Percentiles rank a stretch among this genome's conserved stretches.
These are phyloP conservation scores for Rousettus leschenaultii DNA, from an alignment of 2,113 vertebrate genomes.

Conservation along the genomic window DNA sequence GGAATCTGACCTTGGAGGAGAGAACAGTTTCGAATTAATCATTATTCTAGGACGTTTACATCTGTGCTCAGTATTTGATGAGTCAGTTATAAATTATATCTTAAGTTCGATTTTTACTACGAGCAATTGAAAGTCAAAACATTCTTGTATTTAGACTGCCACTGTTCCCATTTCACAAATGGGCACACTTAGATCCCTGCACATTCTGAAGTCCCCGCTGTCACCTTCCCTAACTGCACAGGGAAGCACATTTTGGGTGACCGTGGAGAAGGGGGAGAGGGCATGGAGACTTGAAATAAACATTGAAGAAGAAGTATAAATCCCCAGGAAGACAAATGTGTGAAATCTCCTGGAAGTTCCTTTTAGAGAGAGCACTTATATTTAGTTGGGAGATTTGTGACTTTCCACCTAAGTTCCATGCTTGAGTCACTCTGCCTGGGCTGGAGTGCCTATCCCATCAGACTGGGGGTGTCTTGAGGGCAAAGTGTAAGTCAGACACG, in stretches of 20 bases:
- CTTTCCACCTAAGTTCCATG: background rate
- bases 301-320: background rate
- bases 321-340: background rate
- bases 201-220: background rate
- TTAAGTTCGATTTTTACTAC: background rate
- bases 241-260: background rate
- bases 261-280: background rate
- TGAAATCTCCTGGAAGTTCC: background rate
- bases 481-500: background rate
- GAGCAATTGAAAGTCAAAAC: background rate
- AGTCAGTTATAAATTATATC: background rate
- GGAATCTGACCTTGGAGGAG: background rate
- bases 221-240: background rate
- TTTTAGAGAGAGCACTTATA: background rate
- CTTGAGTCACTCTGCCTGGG: background rate
- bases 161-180: background rate
- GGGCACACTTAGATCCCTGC: background rate
- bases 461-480: background rate
- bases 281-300: background rate
- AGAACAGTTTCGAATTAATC: background rate
- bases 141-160: background rate
- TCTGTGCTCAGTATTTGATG: background rate
- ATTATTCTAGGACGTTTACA: fast-evolving
- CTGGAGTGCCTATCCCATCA: too few relatives aligned
- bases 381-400: background rate